Conservation (phyloP, 2,113 vertebrate species). For the Sminthopsis crassicaudata region DNA sequence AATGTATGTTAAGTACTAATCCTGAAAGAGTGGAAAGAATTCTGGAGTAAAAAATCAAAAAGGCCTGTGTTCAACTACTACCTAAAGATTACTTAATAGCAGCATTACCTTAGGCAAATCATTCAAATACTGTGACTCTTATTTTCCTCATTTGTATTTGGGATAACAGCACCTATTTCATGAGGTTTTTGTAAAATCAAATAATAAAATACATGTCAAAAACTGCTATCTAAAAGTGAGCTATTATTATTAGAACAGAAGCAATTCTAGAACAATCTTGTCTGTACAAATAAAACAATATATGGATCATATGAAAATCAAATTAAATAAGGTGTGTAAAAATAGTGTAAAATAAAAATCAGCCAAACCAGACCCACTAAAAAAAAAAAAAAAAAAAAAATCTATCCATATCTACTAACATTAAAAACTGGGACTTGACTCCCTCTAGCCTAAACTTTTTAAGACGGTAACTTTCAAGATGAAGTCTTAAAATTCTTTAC, state of each 20-base stretch:
- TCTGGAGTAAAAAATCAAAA: neutral
- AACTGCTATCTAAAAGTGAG: neutral
- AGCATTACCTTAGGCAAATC: neutral
- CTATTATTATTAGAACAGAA: neutral
- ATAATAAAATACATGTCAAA: neutral
- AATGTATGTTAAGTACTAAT: neutral
- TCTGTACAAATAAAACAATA: neutral
- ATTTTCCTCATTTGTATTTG: neutral
- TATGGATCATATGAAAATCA: neutral
- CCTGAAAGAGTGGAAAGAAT: neutral
- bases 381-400: slow-evolving; percentile 23
- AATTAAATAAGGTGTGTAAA: slow-evolving; percentile 33
- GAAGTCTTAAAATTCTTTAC: neutral
- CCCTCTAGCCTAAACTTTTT: neutral
- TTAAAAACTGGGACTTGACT: neutral
- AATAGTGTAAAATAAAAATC: slow-evolving; percentile 14
- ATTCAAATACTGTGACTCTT: neutral
- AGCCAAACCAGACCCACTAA: slow-evolving; percentile 9
- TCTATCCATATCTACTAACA: neutral
- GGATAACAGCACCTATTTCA: neutral
- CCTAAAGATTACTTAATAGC: neutral
- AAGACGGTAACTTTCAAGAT: neutral
- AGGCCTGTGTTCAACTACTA: neutral
- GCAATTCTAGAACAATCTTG: neutral
- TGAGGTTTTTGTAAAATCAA: neutral